Base-by-base conservation (phyloP, 2,113 vertebrate species). In the Urocolius indicus region DNA sequence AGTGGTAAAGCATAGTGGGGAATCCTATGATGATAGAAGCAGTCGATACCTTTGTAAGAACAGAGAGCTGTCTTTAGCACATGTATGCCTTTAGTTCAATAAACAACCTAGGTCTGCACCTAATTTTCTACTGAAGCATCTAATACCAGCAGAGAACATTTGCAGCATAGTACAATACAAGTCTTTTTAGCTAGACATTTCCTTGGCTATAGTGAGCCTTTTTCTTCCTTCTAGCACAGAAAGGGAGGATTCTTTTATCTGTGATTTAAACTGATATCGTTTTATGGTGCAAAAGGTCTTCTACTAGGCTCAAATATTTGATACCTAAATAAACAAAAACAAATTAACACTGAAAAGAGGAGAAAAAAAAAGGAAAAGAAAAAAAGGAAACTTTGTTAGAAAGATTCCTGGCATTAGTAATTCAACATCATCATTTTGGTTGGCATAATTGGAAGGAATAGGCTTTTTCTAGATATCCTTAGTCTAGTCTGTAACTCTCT, bases 71-170 rank as follows among this genome's bases (percentile, higher is more conserved):
- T 46, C 83, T 90, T 93, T 86, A 86, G 52, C 75, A 67, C 83
- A 86, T 73, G 58, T 82, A 27, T 87, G 93, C 81, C 89, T 94
- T 96, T 93, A 88, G 85, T 90, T 95, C 96, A 95, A 95, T 91
- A 97, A 97, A 91, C 91, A 96, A 91, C 79, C 41, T 67, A 84
- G 83, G 76, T 58, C 90, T 93, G 92, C 84, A 87, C 92, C 84
- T 94, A 82, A 93, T 93, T 94, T 96, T 93, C 82, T 34, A 77
- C 61, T 71, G 59, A 90, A 74, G 75, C 48, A 52, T 80, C 72
- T 92, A 81, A 96, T 81, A 69, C 68, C 63, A 95, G 75, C 82
- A 91, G 93, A 93, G 76, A 95, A 88, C 61, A 19, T 88, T 72
- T 88, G 48, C 85, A 88, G 34, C 62, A 23, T 52, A 36, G 78